A percentile compares a stretch with the other conserved stretches of the same genome.
These are phyloP conservation scores for Halocynthia aurantium DNA, from an alignment of 23 tunicate genomes.

Conservation along the genomic window DNA sequence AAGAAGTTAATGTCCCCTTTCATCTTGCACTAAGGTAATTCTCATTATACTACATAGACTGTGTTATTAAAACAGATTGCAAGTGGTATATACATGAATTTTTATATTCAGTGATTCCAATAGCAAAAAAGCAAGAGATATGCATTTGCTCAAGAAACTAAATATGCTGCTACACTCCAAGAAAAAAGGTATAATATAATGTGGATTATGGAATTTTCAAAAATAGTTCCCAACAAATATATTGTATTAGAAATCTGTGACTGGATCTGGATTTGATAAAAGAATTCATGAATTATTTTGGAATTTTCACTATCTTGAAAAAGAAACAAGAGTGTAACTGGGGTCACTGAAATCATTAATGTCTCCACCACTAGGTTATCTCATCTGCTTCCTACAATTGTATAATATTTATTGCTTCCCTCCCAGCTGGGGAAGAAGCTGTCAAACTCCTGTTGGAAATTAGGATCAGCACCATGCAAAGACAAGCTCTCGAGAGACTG, in stretches of 20 bases:
- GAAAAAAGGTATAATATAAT: constrained; percentile 18
- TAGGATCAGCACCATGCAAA: constrained; percentile 39
- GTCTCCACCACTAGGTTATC: no score
- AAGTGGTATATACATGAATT: neutral
- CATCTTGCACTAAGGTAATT: constrained; percentile 83
- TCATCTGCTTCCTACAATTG: neutral
- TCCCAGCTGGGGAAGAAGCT: constrained; percentile 55
- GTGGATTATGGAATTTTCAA: neutral
- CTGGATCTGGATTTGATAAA: neutral
- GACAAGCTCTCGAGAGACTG: constrained; percentile 70
- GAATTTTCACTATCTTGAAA: no score
- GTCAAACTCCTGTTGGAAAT: constrained; percentile 49
- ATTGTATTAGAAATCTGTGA: neutral
- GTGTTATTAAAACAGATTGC: neutral
- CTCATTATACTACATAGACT: neutral
- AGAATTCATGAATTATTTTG: neutral
- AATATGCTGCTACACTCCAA: constrained; percentile 37
- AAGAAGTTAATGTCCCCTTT: constrained; percentile 58
- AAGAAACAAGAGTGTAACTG: no score
- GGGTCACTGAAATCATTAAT: no score
- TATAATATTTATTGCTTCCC: neutral
- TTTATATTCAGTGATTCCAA: constrained; percentile 57
- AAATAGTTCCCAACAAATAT: neutral
- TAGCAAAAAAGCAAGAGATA: constrained; percentile 77
- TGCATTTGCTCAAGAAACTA: constrained; percentile 76